Conservation (phyloP, 2,797 vertebrate genomes). For the Megalops cyprinoides region DNA sequence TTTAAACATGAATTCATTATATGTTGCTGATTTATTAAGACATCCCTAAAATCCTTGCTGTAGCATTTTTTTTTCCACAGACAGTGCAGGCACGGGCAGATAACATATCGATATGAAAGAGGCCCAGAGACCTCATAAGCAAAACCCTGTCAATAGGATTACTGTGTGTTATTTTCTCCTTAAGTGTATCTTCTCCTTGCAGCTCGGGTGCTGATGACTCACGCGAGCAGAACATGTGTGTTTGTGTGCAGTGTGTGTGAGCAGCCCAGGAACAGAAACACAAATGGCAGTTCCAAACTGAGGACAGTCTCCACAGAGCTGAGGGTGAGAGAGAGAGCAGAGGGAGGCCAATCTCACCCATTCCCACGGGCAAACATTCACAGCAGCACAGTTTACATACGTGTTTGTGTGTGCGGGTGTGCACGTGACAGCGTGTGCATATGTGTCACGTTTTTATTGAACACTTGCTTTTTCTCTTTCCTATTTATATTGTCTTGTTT, state of each 20-base stretch:
- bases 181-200: background rate
- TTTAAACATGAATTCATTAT: constrained; percentile 1
- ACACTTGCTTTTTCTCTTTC: background rate
- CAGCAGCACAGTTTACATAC: too few species aligned
- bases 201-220: background rate
- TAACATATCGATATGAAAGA: background rate
- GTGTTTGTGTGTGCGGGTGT: background rate
- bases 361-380: too few species aligned
- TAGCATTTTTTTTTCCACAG: background rate
- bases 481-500: background rate
- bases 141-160: background rate
- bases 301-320: too few species aligned
- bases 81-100: background rate
- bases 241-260: background rate
- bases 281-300: too few species aligned
- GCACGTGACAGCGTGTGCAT: background rate
- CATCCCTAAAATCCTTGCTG: background rate
- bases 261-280: too few species aligned
- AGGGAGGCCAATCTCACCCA: too few species aligned
- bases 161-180: background rate
- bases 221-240: background rate
- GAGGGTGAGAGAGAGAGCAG: too few species aligned
- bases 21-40: constrained; percentile 19
- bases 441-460: background rate
- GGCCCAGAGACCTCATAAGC: background rate